Percentiles rank a stretch among this genome's conserved stretches.
Conservation (phyloP, 35 echinoderm and acorn worm species). For the Eucidaris tribuloides region DNA sequence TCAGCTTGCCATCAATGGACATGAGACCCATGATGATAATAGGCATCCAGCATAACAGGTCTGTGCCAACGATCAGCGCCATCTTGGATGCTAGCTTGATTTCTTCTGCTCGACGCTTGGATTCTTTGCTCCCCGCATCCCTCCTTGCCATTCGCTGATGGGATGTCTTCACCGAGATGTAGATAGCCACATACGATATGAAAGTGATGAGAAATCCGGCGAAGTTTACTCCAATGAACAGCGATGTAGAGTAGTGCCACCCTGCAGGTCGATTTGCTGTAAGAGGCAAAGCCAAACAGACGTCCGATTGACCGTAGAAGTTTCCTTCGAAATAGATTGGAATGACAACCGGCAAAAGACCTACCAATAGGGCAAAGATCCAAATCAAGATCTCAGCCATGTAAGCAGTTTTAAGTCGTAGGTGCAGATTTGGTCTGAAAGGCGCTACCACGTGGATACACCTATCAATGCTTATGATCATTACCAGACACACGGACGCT, state of each 20-base stretch:
- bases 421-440: constrained; percentile 25
- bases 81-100: constrained; percentile 63
- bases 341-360: constrained; percentile 39
- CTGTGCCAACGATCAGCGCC: constrained; percentile 69
- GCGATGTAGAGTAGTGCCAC: constrained; percentile 56
- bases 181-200: constrained; percentile 51
- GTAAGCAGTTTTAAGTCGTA: neutral
- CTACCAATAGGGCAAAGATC: constrained; percentile 2
- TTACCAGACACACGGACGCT: constrained; percentile 33
- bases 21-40: constrained; percentile 64
- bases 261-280: constrained; percentile 43
- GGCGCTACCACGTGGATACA: constrained; percentile 16
- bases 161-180: constrained; percentile 28
- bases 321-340: constrained; percentile 38
- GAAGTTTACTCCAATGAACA: constrained; percentile 67
- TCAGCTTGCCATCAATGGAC: neutral
- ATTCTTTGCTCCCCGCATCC: constrained; percentile 1
- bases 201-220: constrained; percentile 51
- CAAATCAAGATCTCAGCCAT: constrained; percentile 31
- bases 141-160: neutral
- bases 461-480: constrained; percentile 49
- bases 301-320: constrained; percentile 72
- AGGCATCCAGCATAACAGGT: constrained; percentile 81
- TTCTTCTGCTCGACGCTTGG: constrained; percentile 10
- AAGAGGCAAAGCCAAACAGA: constrained; percentile 71